A percentile compares a stretch with the other conserved stretches of the same genome.
Conservation (phyloP, 1,140 invertebrate species). For the Drosophila baimaii region DNA sequence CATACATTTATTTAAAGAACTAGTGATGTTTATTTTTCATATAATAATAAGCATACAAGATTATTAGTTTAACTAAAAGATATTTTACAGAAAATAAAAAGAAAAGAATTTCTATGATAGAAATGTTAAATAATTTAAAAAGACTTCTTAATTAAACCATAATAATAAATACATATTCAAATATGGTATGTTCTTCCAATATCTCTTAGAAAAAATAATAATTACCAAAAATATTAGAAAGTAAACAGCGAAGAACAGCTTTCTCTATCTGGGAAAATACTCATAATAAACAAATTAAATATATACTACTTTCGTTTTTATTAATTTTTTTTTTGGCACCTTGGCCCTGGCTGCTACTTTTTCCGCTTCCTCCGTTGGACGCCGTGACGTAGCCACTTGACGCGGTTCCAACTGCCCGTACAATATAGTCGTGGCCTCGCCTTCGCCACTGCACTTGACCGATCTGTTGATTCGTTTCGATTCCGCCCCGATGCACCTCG, state of each 20-base stretch:
- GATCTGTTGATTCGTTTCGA: slow-evolving; percentile 33
- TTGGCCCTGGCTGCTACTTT: slow-evolving; percentile 14
- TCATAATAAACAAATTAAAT: slow-evolving; percentile 5
- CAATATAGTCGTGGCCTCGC: slow-evolving; percentile 56
- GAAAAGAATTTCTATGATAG: too few species aligned
- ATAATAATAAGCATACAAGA: too few species aligned
- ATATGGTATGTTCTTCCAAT: neutral
- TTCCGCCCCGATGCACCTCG: slow-evolving; percentile 62
- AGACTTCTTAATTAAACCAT: too few species aligned
- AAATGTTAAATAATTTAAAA: neutral
- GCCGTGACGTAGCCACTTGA: slow-evolving; percentile 53
- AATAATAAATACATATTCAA: too few species aligned
- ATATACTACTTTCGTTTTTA: slow-evolving; percentile 41
- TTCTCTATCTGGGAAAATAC: neutral
- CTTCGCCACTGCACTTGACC: slow-evolving; percentile 52
- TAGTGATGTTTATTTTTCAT: too few species aligned
- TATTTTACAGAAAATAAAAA: too few species aligned
- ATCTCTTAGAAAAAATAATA: neutral
- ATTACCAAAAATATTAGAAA: slow-evolving; percentile 8
- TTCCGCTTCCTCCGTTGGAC: slow-evolving; percentile 31
- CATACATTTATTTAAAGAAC: too few species aligned
- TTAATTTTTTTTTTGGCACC: slow-evolving; percentile 2
- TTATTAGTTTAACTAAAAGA: too few species aligned
- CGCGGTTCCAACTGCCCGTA: slow-evolving; percentile 46
- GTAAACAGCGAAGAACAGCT: neutral